Conservation (phyloP, 2,797 vertebrate species). For the Hemitrygon akajei region DNA sequence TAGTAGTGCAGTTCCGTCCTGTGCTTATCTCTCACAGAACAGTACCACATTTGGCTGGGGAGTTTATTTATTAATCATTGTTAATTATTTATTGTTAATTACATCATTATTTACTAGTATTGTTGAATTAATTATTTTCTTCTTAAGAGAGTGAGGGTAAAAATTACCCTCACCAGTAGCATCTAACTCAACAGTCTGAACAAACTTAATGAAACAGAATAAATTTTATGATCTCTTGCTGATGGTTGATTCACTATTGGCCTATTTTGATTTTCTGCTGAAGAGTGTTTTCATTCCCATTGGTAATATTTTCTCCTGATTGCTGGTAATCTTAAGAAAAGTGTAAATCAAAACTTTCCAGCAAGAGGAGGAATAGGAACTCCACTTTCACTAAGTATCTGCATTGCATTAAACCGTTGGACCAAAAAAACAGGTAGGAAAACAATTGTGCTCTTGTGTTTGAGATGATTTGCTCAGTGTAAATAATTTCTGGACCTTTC, state of each 20-base stretch:
- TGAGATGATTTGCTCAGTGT: conserved; percentile 4
- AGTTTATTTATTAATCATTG: neutral
- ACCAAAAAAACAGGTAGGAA: neutral
- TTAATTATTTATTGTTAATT: too few relatives aligned
- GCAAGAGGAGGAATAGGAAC: neutral
- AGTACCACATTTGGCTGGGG: neutral
- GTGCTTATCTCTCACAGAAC: too few relatives aligned
- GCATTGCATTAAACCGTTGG: neutral
- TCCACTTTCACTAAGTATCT: conserved; percentile 20
- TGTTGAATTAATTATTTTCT: neutral
- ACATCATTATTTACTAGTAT: neutral
- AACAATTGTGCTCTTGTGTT: conserved; percentile 15
- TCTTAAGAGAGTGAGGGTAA: neutral
- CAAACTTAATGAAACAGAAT: neutral
- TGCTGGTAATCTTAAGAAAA: neutral
- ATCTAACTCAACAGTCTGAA: neutral
- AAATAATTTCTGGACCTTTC: conserved; percentile 21
- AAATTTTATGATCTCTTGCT: neutral
- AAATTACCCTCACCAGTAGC: neutral
- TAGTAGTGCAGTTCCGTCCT: neutral
- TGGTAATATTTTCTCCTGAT: neutral
- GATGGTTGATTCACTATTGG: neutral
- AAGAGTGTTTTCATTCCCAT: neutral
- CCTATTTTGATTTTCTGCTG: neutral
- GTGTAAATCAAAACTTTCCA: neutral